Evolutionary conservation across 2,797 vertebrate species (phyloP).

Genomic region (Poeciliopsis presidionis): DNA sequence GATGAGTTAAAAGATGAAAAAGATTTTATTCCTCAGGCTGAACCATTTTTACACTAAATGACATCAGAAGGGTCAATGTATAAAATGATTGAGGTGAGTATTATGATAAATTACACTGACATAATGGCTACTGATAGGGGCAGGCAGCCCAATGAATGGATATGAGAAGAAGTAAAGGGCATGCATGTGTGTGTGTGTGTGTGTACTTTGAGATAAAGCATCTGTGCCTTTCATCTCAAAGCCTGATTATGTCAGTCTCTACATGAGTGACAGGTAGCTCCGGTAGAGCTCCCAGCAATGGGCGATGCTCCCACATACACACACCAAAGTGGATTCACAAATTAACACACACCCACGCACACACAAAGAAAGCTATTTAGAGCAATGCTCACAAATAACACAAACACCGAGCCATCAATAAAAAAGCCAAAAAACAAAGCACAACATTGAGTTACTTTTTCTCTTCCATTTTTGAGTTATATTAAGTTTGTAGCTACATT

Average conservation of each 20-base stretch:
- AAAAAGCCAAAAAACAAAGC: constrained; percentile 8
- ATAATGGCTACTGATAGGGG: constrained; percentile 47
- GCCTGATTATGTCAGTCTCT: constrained; percentile 66
- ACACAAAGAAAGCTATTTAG: background rate
- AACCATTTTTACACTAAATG: constrained; percentile 13
- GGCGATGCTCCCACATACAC: constrained; percentile 48
- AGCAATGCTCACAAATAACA: constrained; percentile 25
- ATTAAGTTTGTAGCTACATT: constrained; percentile 42
- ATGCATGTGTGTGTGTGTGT: background rate
- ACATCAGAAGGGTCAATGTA: constrained; percentile 17
- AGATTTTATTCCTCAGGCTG: constrained; percentile 23
- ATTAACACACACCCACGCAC: background rate
- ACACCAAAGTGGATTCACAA: constrained; percentile 31
- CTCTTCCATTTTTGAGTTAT: constrained; percentile 39
- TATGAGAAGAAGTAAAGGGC: constrained; percentile 51
- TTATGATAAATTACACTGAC: constrained; percentile 49
- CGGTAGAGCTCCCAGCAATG: constrained; percentile 70
- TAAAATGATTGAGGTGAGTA: constrained; percentile 55
- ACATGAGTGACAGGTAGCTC: constrained; percentile 68
- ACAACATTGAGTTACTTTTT: constrained; percentile 22
- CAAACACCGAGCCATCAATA: constrained; percentile 22
- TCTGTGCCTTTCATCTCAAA: constrained; percentile 61
- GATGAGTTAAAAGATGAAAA: constrained; percentile 12
- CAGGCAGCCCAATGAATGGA: constrained; percentile 57
- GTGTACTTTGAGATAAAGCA: constrained; percentile 29